These are phyloP conservation scores for Pocillopora verrucosa DNA, from an alignment of 64 coral and sea anemone genomes.

Conservation along the genomic window DNA sequence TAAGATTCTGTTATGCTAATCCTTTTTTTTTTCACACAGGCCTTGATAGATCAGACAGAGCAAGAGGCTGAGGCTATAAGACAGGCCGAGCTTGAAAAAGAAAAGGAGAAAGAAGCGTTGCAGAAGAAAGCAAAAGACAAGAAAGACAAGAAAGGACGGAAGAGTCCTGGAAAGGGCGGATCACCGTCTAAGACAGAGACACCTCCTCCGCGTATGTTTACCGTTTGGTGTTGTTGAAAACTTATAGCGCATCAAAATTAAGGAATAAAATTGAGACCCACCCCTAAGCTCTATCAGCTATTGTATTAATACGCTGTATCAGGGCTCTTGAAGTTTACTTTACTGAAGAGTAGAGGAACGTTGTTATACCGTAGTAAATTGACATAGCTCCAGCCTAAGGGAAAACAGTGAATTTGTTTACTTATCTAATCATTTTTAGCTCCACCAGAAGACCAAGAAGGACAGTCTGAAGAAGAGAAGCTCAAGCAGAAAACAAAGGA, in stretches of 20 bases:
- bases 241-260: no score
- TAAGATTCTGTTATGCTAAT: not conserved
- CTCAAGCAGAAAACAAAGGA: conserved; percentile 81
- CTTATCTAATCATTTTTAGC: conserved; percentile 31
- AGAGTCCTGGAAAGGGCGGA: conserved; percentile 70
- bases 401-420: not conserved
- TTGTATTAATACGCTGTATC: no score
- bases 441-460: conserved; percentile 78
- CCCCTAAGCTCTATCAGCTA: no score
- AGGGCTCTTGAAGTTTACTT: no score
- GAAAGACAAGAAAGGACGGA: conserved; percentile 92
- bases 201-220: conserved; percentile 69
- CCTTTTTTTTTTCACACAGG: conserved; percentile 33
- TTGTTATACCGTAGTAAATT: not conserved
- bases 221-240: not conserved
- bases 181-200: conserved; percentile 83
- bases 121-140: conserved; percentile 88
- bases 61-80: conserved; percentile 81
- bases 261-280: no score
- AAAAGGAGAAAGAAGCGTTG: conserved; percentile 75
- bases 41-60: conserved; percentile 84
- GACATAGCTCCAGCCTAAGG: no score
- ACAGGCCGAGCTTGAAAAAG: conserved; percentile 75
- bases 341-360: no score
- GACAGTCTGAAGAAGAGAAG: conserved; percentile 85